Conservation (phyloP, 2,797 vertebrate species). For the Sphenopsis melanotis region DNA sequence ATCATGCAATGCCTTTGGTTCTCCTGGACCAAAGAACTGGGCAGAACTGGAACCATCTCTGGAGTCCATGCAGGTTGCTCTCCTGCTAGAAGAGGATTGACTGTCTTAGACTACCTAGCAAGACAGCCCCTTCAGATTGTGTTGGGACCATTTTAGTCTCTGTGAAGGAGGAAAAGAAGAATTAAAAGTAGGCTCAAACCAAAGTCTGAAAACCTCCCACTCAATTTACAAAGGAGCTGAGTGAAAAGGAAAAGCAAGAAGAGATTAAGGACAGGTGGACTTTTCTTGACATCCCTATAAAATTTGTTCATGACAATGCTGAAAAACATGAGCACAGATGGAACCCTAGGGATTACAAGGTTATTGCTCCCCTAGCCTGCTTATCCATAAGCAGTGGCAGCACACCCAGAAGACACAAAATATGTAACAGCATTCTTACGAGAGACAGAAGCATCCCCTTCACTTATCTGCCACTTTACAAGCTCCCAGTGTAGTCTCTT, state of each 20-base stretch:
- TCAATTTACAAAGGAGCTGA: not conserved
- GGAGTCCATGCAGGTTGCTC: not conserved
- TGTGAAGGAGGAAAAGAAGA: not conserved
- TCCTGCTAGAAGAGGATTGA: not conserved
- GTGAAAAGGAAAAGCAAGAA: not conserved
- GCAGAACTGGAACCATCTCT: not conserved
- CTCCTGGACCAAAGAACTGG: not conserved
- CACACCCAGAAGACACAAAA: not conserved
- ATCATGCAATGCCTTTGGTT: not conserved
- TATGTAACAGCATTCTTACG: rapidly evolving
- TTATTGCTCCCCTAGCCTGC: not conserved
- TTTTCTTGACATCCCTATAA: not conserved
- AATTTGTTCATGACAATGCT: not conserved
- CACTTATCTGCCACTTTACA: not conserved
- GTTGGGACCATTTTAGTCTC: not conserved
- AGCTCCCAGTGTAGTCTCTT: not conserved
- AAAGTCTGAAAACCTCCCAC: not conserved
- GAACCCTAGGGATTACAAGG: not conserved
- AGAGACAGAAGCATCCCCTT: not conserved
- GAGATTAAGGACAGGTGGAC: not conserved
- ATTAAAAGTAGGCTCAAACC: not conserved
- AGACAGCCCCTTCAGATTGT: not conserved
- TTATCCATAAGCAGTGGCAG: not conserved
- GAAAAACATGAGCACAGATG: rapidly evolving
- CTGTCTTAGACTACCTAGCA: not conserved